phyloP scores from a whole-genome alignment of 1,140 invertebrate species.

The Pomacea maculata region DNA sequence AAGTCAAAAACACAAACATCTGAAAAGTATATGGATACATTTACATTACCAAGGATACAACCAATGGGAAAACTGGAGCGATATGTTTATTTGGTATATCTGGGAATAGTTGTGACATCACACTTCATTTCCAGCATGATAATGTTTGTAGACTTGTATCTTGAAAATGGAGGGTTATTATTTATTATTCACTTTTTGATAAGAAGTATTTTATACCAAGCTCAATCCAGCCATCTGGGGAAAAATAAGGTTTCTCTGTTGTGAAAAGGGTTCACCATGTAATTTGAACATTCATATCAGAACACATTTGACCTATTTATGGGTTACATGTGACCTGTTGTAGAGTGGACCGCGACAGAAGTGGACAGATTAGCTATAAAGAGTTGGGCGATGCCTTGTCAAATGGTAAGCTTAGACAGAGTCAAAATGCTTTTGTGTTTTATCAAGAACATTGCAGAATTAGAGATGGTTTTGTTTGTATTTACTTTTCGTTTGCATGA shows the following conservation, averaged over 20 bases:
- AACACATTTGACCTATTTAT: neutral
- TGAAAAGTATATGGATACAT: neutral
- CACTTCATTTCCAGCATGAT: no score
- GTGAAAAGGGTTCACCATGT: no score
- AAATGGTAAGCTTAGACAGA: conserved; percentile 73
- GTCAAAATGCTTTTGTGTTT: neutral
- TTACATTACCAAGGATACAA: neutral
- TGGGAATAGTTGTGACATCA: no score
- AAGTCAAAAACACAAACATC: no score
- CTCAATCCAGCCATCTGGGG: no score
- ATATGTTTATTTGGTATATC: neutral
- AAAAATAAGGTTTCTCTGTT: no score
- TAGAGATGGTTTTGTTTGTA: neutral
- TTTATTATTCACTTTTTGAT: neutral
- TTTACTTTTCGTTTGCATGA: neutral
- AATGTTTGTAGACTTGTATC: no score
- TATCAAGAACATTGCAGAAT: no score
- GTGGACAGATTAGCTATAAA: conserved; percentile 87
- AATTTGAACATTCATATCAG: no score
- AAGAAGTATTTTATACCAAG: neutral
- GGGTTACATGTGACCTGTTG: conserved; percentile 25
- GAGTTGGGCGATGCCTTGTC: conserved; percentile 93
- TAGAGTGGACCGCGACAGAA: conserved; percentile 91
- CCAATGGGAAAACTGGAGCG: neutral
- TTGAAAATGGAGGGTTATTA: no score